Evolutionary conservation across 2,797 vertebrate genomes (phyloP), one percentile per base, ranked within the genome.

Genomic region (Liasis olivaceus): DNA sequence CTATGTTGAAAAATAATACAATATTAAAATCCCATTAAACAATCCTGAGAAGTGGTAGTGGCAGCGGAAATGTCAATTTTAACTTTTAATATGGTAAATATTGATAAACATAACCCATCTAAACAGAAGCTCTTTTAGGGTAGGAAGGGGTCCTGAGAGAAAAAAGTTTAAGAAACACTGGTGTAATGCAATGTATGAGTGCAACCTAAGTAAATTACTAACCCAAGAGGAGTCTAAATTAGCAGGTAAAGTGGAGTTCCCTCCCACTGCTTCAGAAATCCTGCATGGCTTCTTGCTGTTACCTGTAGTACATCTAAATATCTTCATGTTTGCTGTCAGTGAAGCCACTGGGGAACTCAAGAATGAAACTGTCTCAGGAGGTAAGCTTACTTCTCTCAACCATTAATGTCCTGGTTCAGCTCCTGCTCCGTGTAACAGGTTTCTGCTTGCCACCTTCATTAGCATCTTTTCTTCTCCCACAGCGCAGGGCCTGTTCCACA

Each of bases 401-500:
- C 92, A 66, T 11, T 81, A 91, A 88, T 93, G 90, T 93, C 91
- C 66, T 54, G 54, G 91, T 42, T 89, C 66, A 88, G n/a, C 92
- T 81, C 66, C 31, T 85, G 17, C 42, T 85, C 12, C 6, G 0
- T 26, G 11, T 7, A 92, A 15, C 94, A 89, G 72, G 94, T 94
- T 94, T 85, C 85, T 95, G 94, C 95, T 96, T 69, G 42, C 94
- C 89, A 63, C 84, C 89, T 90, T 14, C 66, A 20, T 9, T n/a
- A 54, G 5, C 63, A 91, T 56, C 90, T 93, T 93, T 63, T 85
- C 91, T 72, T 93, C 93, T 95, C 14, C 90, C 91, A 87, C 28
- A 92, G 1, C 51, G 88, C 42, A 56, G n/a, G 36, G 66, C 66
- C n/a, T 87, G 92, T 90, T 62, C 77, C 91, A 91, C 2, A 51